These are phyloP conservation scores for Oscheius sp. DNA, from an alignment of 2,888 invertebrate genomes.

Conservation along the genomic window DNA sequence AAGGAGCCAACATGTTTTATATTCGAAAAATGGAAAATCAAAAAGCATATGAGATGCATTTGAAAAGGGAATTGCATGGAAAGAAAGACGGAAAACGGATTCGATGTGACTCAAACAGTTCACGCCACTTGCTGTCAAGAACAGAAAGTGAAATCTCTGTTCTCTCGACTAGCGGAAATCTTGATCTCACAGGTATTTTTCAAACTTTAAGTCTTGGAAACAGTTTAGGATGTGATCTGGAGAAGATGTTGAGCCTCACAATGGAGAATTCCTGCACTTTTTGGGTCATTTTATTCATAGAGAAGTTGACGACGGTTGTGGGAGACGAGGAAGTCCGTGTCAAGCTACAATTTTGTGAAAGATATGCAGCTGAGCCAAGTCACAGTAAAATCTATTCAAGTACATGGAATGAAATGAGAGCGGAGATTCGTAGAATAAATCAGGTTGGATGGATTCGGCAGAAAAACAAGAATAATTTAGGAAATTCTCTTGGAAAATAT, in stretches of 20 bases:
- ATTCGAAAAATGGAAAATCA: constrained; percentile 20
- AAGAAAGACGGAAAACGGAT: background rate
- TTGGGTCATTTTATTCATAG: constrained; percentile 64
- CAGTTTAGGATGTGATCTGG: background rate
- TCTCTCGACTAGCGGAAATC: background rate
- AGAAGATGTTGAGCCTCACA: background rate
- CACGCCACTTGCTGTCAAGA: background rate
- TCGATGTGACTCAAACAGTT: background rate
- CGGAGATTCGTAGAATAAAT: constrained; percentile 46
- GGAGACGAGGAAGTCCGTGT: background rate
- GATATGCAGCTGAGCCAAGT: constrained; percentile 38
- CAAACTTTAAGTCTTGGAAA: background rate
- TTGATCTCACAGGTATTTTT: background rate
- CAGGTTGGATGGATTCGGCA: constrained; percentile 29
- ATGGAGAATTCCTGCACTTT: constrained; percentile 52
- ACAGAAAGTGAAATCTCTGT: constrained; percentile 14
- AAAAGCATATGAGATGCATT: background rate
- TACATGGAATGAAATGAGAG: constrained; percentile 39
- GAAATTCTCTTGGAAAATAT: constrained; percentile 60
- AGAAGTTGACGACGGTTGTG: constrained; percentile 24
- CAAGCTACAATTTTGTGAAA: constrained; percentile 41
- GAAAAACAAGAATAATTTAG: constrained; percentile 42
- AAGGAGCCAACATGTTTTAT: constrained; percentile 37
- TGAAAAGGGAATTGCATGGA: background rate
- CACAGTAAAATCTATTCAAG: constrained; percentile 36